phyloP scores from a whole-genome alignment of 2,888 invertebrate genomes.

The Drosophila putrida region DNA sequence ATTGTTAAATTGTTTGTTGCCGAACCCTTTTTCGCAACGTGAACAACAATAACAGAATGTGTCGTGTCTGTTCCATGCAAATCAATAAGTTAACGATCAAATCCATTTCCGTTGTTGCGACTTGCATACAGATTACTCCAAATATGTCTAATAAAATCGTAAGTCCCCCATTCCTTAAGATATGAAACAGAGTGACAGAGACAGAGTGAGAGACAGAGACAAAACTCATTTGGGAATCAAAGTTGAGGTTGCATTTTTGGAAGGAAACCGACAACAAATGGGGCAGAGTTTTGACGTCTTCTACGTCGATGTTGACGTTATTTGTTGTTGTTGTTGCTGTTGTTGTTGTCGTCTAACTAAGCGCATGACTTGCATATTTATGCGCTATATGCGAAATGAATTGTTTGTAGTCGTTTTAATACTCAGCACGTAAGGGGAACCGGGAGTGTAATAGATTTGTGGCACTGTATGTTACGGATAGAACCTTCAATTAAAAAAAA shows the following conservation, averaged over 20 bases:
- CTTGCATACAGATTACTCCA: conserved; percentile 59
- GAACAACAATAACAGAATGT: conserved; percentile 28
- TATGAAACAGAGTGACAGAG: background rate
- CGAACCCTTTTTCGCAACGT: conserved; percentile 18
- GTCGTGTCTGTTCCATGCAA: conserved; percentile 41
- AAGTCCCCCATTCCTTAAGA: background rate
- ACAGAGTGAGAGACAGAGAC: background rate
- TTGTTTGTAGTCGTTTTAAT: conserved; percentile 47
- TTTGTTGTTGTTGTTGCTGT: background rate
- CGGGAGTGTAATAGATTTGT: background rate
- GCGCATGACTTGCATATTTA: conserved; percentile 77
- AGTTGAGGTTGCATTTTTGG: conserved; percentile 37
- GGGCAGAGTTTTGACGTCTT: conserved; percentile 16
- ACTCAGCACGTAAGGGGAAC: background rate
- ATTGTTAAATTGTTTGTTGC: conserved; percentile 19
- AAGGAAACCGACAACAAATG: conserved; percentile 4
- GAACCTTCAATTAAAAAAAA: too few relatives aligned
- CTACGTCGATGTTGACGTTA: background rate
- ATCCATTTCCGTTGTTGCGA: conserved; percentile 57
- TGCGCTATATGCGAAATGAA: conserved; percentile 71
- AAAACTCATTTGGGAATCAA: conserved; percentile 35
- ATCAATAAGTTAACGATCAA: conserved; percentile 65
- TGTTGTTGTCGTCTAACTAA: conserved; percentile 54
- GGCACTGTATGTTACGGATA: background rate
- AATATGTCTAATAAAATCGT: conserved; percentile 45